Base-by-base conservation (phyloP, 1,140 invertebrate genomes). In the Trichonephila inaurata region DNA sequence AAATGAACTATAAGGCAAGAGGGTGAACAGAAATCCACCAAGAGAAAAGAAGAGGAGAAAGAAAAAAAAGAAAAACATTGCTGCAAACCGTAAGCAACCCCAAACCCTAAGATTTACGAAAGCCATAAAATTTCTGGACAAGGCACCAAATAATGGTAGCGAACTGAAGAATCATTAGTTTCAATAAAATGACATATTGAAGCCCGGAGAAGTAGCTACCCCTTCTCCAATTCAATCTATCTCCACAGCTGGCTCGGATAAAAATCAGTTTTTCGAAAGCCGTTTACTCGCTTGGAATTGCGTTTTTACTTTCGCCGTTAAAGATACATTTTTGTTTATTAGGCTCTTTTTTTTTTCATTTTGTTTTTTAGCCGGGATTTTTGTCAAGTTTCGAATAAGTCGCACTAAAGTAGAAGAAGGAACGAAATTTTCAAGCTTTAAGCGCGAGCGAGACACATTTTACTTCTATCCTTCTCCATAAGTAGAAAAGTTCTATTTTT, bases 181-280 rank as follows among this genome's bases (percentile, higher is more conserved):
- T 92, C 90, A 92, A 92, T 92, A 92, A 92, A 92, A 92, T 92
- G 90, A 85, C 90, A 92, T 66, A 92, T 85, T 69, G 90, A 92
- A 92, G 90, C 28, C 28, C 28, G n/a, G 44, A 92, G 82, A 85
- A 92, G 51, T 58, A 33, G 69, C 89, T 16, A 90, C 33, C 60
- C 24, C 61, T 81, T 81, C n/a, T 64, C 64, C 8, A 16, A 64
- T 44, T 19, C 87, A 62, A 89, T 89, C 72, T 58, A 90, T 81
- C 69, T n/a, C 24, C 66, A 81, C 89, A 81, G 89, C 89, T 90
- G 89, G 62, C 33, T 44, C 21, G 69, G 51, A 81, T 33, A 64
- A 81, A 90, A 90, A 51, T 51, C 66, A 90, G 60, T 58, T 81
- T 90, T 90, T 90, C n/a, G 61, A 40, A 51, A 19, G 72, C 72